These are phyloP conservation scores for Crossocerus cetratus DNA, from an alignment of 2,888 invertebrate genomes.

Conservation along the genomic window DNA sequence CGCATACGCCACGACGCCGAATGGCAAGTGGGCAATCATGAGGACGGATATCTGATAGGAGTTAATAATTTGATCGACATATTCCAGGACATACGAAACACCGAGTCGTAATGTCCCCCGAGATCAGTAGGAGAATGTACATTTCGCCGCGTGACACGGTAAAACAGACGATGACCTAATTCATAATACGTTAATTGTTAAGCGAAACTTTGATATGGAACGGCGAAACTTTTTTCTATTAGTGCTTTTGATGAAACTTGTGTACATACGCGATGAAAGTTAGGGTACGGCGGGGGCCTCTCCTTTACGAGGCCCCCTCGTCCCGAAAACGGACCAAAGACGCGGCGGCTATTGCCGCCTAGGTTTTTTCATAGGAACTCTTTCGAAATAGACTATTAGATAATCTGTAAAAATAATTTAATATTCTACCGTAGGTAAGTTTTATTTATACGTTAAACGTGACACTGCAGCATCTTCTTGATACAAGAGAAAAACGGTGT, in stretches of 20 bases:
- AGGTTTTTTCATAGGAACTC: conserved; percentile 46
- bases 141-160: background rate
- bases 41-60: conserved; percentile 96
- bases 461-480: conserved; percentile 62
- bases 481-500: conserved; percentile 59
- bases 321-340: conserved; percentile 67
- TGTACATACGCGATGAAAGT: background rate
- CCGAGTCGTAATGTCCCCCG: conserved; percentile 42
- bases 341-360: conserved; percentile 64
- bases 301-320: conserved; percentile 29
- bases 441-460: conserved; percentile 66
- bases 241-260: no score
- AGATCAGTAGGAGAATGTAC: no score
- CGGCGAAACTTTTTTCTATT: no score
- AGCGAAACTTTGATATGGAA: no score
- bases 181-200: background rate
- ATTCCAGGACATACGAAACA: conserved; percentile 82
- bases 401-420: conserved; percentile 49
- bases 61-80: conserved; percentile 93
- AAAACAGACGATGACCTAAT: conserved; percentile 11
- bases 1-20: conserved; percentile 87
- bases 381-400: conserved; percentile 24
- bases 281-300: background rate
- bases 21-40: conserved; percentile 97
- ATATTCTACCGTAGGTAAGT: conserved; percentile 57